A percentile compares a stretch with the other conserved stretches of the same genome.
Evolutionary conservation across 1,140 invertebrate species (phyloP).

Genomic region (Stratiolaelaps scimitus): DNA sequence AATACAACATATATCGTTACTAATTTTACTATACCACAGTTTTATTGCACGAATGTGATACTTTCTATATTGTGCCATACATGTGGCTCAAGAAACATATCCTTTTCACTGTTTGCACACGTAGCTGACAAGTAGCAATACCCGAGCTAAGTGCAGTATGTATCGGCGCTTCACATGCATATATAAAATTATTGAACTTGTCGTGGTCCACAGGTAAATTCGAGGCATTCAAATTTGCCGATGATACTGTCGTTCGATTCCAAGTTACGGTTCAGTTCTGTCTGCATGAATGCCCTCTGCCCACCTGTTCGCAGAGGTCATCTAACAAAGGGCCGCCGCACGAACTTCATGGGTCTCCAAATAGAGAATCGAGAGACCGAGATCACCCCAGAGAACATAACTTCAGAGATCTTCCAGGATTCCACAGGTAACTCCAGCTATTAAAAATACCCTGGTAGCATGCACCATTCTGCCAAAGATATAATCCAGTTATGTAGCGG

Average conservation of each 20-base stretch:
- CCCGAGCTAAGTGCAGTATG: no score
- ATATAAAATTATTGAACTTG: conserved; percentile 2
- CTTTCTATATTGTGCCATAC: no score
- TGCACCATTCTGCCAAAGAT: background rate
- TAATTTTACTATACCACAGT: no score
- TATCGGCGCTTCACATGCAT: no score
- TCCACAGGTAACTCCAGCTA: no score
- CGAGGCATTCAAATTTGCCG: conserved; percentile 57
- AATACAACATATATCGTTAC: no score
- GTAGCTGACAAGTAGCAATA: no score
- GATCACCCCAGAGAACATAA: conserved; percentile 22
- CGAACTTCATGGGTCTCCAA: background rate
- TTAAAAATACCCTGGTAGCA: no score
- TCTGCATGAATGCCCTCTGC: conserved; percentile 48
- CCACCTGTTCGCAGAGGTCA: conserved; percentile 39
- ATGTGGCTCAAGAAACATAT: no score
- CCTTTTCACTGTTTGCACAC: no score
- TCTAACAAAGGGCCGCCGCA: background rate
- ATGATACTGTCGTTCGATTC: conserved; percentile 54
- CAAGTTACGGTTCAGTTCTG: conserved; percentile 56
- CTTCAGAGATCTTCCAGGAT: conserved; percentile 1
- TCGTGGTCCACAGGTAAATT: conserved; percentile 46
- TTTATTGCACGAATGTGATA: no score
- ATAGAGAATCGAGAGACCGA: background rate
- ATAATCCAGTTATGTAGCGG: no score